A percentile compares a stretch with the other conserved stretches of the same genome.
phyloP scores from a whole-genome alignment of 1,140 invertebrate species.

The Euwallacea similis region DNA sequence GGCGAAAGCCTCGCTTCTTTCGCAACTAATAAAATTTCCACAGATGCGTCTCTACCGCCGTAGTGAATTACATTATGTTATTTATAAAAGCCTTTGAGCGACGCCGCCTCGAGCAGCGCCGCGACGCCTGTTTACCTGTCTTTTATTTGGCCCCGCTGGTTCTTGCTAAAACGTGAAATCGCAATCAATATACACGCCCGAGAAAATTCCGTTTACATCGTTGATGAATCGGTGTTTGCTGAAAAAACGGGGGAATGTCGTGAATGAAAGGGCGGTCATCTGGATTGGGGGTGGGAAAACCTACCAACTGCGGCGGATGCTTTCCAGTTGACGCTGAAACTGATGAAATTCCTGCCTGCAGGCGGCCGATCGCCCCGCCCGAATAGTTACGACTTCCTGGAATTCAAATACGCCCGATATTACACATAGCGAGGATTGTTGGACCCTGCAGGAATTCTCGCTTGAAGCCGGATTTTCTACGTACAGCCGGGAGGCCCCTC shows the following conservation, averaged over 20 bases:
- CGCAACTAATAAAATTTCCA: slow-evolving; percentile 54
- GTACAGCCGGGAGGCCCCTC: no score
- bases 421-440: slow-evolving; percentile 44
- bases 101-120: slow-evolving; percentile 45
- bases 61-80: slow-evolving; percentile 53
- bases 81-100: slow-evolving; percentile 53
- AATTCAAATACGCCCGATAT: slow-evolving; percentile 54
- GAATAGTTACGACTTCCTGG: slow-evolving; percentile 54
- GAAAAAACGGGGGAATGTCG: no score
- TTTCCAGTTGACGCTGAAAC: slow-evolving; percentile 52
- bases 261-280: no score
- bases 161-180: neutral
- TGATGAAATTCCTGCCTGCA: slow-evolving; percentile 54
- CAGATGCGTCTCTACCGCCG: slow-evolving; percentile 48
- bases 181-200: no score
- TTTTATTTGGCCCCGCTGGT: slow-evolving; percentile 15
- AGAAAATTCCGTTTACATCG: no score
- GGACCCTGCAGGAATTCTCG: no score
- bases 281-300: no score
- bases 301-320: slow-evolving; percentile 35
- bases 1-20: slow-evolving; percentile 39
- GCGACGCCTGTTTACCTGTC: slow-evolving; percentile 39
- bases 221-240: no score
- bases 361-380: slow-evolving; percentile 19
- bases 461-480: no score